Evolutionary conservation across 1,140 invertebrate genomes (phyloP), one percentile per base, ranked within the genome.

Genomic region (Brachionus plicatilis): DNA sequence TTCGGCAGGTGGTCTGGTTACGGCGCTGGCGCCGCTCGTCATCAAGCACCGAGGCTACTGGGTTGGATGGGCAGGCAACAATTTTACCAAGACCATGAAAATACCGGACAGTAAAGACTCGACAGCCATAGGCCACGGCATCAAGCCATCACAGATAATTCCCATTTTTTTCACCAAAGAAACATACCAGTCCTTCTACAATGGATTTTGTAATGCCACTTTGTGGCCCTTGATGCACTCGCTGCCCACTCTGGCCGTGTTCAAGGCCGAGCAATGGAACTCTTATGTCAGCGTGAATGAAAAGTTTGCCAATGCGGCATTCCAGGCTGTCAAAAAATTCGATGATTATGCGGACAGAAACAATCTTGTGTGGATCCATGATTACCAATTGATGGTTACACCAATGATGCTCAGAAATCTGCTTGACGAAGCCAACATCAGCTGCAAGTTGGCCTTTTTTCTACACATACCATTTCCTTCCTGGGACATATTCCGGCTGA

Each of bases 211-310:
- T 88, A 96, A 96, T 88, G 94, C 93, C 4, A 95, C 94, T 0
- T 95, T 96, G 87, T 96, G 95, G 95, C 95, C 95, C 0, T 89
- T 96, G 2, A 95, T 95, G 87, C 95, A 96, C 87, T 95, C 94
- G 1, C 95, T 95, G 94, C 94, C 94, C 0, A 94, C 93, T 85
- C 87, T 92, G 84, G 93, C 94, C 7, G 92, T 92, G 27, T 95
- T 95, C 87, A 93, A 92, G 66, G 92, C 91, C 0, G 93, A 95
- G 76, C 92, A 94, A 85, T 96, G 94, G 94, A 91, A 92, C 86
- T 91, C 45, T 43, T 96, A 96, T 88, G 92, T 92, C 24, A 91
- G 91, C 83, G 93, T 94, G 6, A 96, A 96, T 86, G 92, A 94
- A 86, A 91, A 93, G 87, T 96, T 96, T 87, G 94, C 94, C 0